A percentile compares a stretch with the other conserved stretches of the same genome.
Evolutionary conservation across 53 echinoderm and acorn worm genomes (phyloP).

Genomic region (Glandiceps talaboti): DNA sequence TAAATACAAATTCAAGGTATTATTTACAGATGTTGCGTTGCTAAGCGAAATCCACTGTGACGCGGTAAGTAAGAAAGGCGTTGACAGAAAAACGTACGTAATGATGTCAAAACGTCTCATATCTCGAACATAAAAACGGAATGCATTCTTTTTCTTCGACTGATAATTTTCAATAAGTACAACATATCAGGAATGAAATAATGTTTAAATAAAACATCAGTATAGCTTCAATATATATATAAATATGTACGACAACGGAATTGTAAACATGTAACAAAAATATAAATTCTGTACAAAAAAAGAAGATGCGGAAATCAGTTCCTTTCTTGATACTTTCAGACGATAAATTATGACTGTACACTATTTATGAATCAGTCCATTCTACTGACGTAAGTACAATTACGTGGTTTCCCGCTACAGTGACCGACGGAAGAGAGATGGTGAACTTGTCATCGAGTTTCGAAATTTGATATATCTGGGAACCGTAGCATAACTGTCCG

Average conservation of each 20-base stretch:
- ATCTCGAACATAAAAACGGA: neutral
- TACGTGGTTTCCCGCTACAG: neutral
- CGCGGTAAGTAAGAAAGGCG: too few relatives aligned
- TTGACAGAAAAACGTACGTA: too few relatives aligned
- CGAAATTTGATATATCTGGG: neutral
- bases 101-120: too few relatives aligned
- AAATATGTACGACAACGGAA: neutral
- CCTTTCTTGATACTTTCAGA: neutral
- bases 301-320: too few relatives aligned
- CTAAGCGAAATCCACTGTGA: too few relatives aligned
- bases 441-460: neutral
- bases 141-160: neutral
- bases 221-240: neutral
- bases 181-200: neutral
- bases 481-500: neutral
- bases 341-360: neutral
- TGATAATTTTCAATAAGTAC: neutral
- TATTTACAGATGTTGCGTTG: too few relatives aligned
- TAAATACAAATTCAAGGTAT: too few relatives aligned
- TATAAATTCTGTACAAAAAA: neutral
- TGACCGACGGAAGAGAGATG: neutral
- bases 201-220: neutral
- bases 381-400: neutral
- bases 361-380: neutral
- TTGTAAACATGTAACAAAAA: neutral